Conservation (phyloP, 2,888 invertebrate species). For the Drosophila falleni region DNA sequence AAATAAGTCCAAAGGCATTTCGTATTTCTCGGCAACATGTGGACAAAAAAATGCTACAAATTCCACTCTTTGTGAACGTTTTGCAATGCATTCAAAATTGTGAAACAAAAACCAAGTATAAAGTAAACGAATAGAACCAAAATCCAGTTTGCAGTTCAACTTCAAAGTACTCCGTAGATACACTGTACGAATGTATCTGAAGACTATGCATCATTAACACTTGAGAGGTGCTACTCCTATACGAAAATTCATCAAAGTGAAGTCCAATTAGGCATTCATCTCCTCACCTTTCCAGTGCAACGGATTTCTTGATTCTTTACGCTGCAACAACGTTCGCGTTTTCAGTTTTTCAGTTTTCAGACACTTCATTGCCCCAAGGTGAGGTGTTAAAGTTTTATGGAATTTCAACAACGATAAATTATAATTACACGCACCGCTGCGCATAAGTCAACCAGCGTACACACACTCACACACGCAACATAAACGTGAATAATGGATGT, state of each 20-base stretch:
- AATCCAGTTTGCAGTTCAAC: constrained; percentile 11
- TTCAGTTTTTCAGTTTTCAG: constrained; percentile 28
- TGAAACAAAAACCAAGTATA: constrained; percentile 10
- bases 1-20: constrained; percentile 66
- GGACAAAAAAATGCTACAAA: constrained; percentile 42
- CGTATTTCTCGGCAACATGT: constrained; percentile 46
- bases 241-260: constrained; percentile 55
- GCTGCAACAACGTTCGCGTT: constrained; percentile 18
- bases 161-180: constrained; percentile 21
- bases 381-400: constrained; percentile 68
- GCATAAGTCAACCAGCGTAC: constrained; percentile 58
- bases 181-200: constrained; percentile 16
- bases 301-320: constrained; percentile 18
- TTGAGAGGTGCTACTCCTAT: constrained; percentile 26
- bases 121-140: not conserved
- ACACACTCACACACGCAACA: constrained; percentile 13
- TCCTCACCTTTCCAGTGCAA: constrained; percentile 25
- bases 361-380: constrained; percentile 56
- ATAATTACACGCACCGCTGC: constrained; percentile 64
- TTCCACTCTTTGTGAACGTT: constrained; percentile 41
- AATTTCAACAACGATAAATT: constrained; percentile 69
- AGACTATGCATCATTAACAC: constrained; percentile 45
- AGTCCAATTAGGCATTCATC: constrained; percentile 57
- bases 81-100: constrained; percentile 29
- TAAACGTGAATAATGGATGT: constrained; percentile 14